Evolutionary conservation across 2,797 vertebrate genomes (phyloP).

Genomic region (Eremophila alpestris): DNA sequence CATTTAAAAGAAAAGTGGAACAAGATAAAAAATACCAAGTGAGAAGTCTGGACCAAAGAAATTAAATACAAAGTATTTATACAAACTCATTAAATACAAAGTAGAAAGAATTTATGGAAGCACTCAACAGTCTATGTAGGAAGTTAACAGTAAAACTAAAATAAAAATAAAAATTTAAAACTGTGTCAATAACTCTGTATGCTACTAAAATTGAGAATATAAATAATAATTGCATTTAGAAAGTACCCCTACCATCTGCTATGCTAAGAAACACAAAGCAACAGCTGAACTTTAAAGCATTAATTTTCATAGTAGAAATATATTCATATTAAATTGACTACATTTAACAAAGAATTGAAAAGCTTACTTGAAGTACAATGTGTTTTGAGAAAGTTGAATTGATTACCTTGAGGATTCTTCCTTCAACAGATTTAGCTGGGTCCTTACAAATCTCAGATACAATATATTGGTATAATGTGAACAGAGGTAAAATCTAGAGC

Average conservation of each 20-base stretch:
- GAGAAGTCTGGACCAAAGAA: not conserved
- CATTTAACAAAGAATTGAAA: not conserved
- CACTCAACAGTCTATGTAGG: not conserved
- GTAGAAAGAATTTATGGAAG: not conserved
- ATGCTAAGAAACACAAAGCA: not conserved
- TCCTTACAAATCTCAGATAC: constrained; percentile 86
- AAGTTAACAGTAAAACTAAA: not conserved
- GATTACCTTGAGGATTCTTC: constrained; percentile 90
- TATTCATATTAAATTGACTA: not conserved
- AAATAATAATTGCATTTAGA: not conserved
- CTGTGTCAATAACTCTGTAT: not conserved
- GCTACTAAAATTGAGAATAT: not conserved
- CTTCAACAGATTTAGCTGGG: constrained; percentile 79
- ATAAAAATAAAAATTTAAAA: too few relatives aligned
- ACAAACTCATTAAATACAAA: not conserved
- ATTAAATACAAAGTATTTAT: too few relatives aligned
- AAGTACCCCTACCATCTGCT: not conserved
- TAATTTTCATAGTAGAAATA: not conserved
- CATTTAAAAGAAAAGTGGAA: not conserved
- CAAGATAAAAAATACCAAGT: not conserved
- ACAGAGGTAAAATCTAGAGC: constrained; percentile 86
- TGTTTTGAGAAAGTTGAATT: not conserved
- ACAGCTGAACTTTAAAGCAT: not conserved
- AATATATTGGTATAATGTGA: constrained; percentile 87
- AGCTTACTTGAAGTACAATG: not conserved